These are phyloP conservation scores for Synergus japonicus DNA, from an alignment of 2,888 invertebrate species.

Conservation along the genomic window DNA sequence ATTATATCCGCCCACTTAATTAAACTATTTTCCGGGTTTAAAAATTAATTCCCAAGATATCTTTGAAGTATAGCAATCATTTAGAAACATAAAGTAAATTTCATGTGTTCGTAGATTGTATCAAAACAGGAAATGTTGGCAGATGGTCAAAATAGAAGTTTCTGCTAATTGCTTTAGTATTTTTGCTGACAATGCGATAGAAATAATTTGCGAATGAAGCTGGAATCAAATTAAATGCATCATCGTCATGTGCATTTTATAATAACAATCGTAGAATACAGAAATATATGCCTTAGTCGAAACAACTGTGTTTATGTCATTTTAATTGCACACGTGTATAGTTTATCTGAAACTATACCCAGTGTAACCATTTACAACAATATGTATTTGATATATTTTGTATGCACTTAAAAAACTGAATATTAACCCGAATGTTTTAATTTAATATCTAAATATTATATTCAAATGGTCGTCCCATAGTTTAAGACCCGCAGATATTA, in stretches of 20 bases:
- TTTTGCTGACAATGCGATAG: not conserved
- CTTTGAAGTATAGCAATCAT: too few relatives aligned
- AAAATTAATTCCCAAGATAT: too few relatives aligned
- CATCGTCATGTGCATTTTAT: not conserved
- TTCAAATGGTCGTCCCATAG: too few relatives aligned
- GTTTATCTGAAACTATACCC: not conserved
- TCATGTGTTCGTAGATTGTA: too few relatives aligned
- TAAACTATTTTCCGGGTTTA: too few relatives aligned
- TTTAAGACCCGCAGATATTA: too few relatives aligned
- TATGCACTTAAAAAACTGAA: constrained; percentile 67
- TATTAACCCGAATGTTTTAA: too few relatives aligned
- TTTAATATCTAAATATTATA: too few relatives aligned
- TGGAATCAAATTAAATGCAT: not conserved
- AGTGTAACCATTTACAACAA: not conserved
- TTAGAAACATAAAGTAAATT: too few relatives aligned
- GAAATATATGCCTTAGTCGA: constrained; percentile 55
- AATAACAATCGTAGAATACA: constrained; percentile 48
- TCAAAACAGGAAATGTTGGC: too few relatives aligned
- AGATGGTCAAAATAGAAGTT: too few relatives aligned
- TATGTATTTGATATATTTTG: not conserved
- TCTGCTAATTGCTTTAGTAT: not conserved
- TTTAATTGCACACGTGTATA: constrained; percentile 50
- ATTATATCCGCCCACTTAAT: too few relatives aligned
- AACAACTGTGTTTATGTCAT: constrained; percentile 52
- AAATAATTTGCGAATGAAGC: not conserved